Evolutionary conservation across 2,797 vertebrate genomes (phyloP).

Genomic region (Cyprinodon diabolis): DNA sequence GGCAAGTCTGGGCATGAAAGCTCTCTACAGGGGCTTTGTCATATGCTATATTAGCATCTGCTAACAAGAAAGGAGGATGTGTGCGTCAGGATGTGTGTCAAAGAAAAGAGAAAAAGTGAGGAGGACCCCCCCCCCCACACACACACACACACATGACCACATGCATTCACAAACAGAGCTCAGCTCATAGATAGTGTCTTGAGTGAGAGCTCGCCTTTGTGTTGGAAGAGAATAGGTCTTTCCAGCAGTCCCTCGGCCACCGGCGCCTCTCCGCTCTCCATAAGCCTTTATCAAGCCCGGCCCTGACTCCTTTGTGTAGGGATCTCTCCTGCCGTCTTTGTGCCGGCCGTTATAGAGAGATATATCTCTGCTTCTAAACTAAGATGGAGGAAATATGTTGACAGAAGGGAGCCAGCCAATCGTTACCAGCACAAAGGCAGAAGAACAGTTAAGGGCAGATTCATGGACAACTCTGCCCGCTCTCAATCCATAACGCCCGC

Average conservation of each 20-base stretch:
- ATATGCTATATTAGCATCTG: constrained; percentile 69
- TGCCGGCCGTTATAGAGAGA: constrained; percentile 76
- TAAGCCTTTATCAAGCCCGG: constrained; percentile 72
- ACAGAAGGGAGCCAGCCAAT: constrained; percentile 71
- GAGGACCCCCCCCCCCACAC: constrained; percentile 19
- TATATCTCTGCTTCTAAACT: constrained; percentile 77
- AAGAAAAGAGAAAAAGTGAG: constrained; percentile 27
- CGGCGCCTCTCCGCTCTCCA: constrained; percentile 59
- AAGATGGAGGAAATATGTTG: constrained; percentile 81
- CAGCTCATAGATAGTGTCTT: constrained; percentile 67
- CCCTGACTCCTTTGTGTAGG: constrained; percentile 68
- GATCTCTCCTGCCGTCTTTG: constrained; percentile 67
- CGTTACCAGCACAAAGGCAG: constrained; percentile 79
- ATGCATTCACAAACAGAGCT: constrained; percentile 56
- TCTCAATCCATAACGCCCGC: constrained; percentile 76
- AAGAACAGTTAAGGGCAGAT: constrained; percentile 79
- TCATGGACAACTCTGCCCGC: constrained; percentile 70
- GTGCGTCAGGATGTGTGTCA: constrained; percentile 35
- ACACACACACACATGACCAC: constrained; percentile 3
- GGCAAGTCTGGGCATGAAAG: constrained; percentile 66
- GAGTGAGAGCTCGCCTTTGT: constrained; percentile 74
- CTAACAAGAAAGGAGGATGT: constrained; percentile 61
- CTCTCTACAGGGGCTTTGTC: constrained; percentile 68
- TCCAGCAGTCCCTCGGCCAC: constrained; percentile 60
- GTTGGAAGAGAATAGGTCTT: constrained; percentile 72